Percentiles rank a stretch among this genome's conserved stretches.
These are phyloP conservation scores for Deroplatys truncata DNA, from an alignment of 2,888 invertebrate species.

Conservation along the genomic window DNA sequence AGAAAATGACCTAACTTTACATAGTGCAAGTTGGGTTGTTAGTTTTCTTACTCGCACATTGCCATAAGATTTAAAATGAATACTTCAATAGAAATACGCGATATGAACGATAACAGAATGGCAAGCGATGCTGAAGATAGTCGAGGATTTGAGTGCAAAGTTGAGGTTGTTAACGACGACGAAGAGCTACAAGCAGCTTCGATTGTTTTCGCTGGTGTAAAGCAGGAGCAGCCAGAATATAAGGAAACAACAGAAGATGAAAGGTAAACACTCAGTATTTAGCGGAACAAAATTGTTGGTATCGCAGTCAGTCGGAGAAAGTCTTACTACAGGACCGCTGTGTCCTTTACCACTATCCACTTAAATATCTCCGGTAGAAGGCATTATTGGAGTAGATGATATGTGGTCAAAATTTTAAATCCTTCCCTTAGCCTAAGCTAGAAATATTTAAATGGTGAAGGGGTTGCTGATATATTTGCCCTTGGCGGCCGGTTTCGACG, in stretches of 20 bases:
- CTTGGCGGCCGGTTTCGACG: too few species aligned
- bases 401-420: too few species aligned
- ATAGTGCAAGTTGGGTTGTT: neutral
- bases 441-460: too few species aligned
- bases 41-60: too few species aligned
- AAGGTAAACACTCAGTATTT: conserved; percentile 5
- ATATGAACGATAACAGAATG: neutral
- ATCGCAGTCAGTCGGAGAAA: too few species aligned
- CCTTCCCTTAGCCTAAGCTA: too few species aligned
- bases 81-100: neutral
- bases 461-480: too few species aligned
- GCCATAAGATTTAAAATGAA: neutral
- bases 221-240: conserved; percentile 6
- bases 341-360: too few species aligned
- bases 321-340: too few species aligned
- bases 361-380: too few species aligned
- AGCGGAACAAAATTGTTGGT: too few species aligned
- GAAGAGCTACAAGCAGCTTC: neutral
- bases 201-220: neutral
- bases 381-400: too few species aligned
- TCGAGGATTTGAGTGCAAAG: neutral
- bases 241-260: conserved; percentile 24
- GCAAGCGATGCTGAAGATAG: neutral
- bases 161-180: neutral
- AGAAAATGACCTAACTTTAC: neutral